Conservation (phyloP, 92 coral and sea anemone species). For the Zoanthus sociatus region DNA sequence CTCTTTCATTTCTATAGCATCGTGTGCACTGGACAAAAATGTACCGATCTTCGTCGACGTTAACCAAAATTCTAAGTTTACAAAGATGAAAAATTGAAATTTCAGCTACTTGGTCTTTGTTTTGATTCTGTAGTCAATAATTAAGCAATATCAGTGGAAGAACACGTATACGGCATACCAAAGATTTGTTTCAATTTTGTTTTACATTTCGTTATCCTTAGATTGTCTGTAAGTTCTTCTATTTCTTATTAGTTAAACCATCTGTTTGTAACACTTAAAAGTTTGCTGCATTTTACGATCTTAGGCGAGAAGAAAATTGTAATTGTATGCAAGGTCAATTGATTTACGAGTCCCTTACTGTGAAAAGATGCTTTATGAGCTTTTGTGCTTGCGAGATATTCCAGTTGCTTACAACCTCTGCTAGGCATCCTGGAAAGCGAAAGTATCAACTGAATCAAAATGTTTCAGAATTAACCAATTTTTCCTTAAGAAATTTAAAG, state of each 20-base stretch:
- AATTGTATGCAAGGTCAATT: conserved; percentile 43
- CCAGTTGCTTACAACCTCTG: background rate
- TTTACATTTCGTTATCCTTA: background rate
- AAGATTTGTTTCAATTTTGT: background rate
- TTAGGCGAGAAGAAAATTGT: background rate
- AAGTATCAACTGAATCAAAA: background rate
- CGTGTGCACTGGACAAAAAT: background rate
- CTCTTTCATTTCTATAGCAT: background rate
- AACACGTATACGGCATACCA: background rate
- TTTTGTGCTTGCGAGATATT: too few species aligned
- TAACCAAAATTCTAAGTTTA: background rate
- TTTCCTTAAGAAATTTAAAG: background rate
- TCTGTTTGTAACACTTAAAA: background rate
- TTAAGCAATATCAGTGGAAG: conserved; percentile 43
- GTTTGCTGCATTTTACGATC: background rate
- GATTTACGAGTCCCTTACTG: background rate
- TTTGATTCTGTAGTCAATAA: conserved; percentile 12
- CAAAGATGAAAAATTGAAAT: background rate
- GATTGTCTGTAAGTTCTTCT: conserved; percentile 41
- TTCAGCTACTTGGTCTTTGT: background rate
- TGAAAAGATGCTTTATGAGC: background rate
- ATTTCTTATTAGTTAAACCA: background rate
- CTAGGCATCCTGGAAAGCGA: background rate
- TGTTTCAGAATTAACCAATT: background rate
- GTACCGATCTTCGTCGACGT: conserved; percentile 17